Evolutionary conservation across 2,113 vertebrate species (phyloP), one percentile per base, ranked within the genome.

Genomic region (Athene cunicularia): DNA sequence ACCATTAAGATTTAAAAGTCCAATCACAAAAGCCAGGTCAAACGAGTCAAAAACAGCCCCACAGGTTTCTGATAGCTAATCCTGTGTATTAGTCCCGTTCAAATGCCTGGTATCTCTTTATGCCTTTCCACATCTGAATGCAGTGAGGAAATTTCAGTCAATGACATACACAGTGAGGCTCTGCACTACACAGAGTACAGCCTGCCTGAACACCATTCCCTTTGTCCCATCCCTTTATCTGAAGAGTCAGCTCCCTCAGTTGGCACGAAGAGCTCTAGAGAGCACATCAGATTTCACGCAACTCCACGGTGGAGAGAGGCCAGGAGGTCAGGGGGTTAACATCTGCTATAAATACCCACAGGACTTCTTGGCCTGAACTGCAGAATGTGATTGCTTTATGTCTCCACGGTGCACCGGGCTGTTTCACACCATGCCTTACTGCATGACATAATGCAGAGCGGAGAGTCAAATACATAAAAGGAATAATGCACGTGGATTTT

Each of bases 261-360:
- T 47, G 28, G 66, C 2, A 0, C 4, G 37, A 73, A 45, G n/a
- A 66, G 28, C 59, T 88, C 81, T n/a, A 5, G 77, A 74, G 77
- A 71, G 55, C 58, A 90, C 71, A 90, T 4, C 58, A 12, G 8
- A 55, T 88, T 66, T 24, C 58, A 43, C n/a, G 76, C 67, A 90
- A 5, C 59, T 89, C 33, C 53, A 19, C 0, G 0, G 75, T 18
- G 26, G 58, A 27, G 70, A 77, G 66, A 79, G 77, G 58, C 80
- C 3, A 4, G 64, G 16, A 77, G 88, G 91, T 84, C 92, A 19
- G 64, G 37, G n/a, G 89, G 89, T 90, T 96, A 88, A 94, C 84
- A 63, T 77, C 95, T 94, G 89, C 93, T 62, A 22, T 93, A 83
- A 95, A 96, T 80, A 93, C 82, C 70, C 84, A 9, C 66, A 52